phyloP scores from a whole-genome alignment of 2,113 vertebrate genomes.

The Mus pahari region DNA sequence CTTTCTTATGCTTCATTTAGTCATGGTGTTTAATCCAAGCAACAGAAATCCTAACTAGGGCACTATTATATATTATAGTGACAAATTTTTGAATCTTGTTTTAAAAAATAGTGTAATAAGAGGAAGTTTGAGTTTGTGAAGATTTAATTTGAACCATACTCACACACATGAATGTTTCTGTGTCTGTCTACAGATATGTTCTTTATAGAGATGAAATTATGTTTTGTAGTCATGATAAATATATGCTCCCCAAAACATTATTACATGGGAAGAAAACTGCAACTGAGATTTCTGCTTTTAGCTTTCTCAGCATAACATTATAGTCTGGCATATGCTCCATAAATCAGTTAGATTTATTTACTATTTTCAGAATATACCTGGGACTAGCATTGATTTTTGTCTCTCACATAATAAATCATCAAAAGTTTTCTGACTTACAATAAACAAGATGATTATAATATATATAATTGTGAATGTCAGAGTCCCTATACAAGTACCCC shows the following conservation, averaged over 20 bases:
- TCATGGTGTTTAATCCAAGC: not conserved
- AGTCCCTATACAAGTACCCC: not conserved
- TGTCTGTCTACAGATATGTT: not conserved
- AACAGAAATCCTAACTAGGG: not conserved
- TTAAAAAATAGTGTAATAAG: not conserved
- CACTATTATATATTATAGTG: not conserved
- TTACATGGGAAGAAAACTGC: not conserved
- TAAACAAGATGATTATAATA: not conserved
- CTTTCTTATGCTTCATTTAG: not conserved
- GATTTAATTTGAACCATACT: not conserved
- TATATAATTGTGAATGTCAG: not conserved
- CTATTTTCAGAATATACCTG: not conserved
- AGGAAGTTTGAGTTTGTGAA: not conserved
- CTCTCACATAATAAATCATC: not conserved
- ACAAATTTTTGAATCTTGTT: not conserved
- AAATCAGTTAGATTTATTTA: too few species aligned
- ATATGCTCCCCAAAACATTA: not conserved
- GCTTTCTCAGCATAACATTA: not conserved
- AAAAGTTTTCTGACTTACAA: not conserved
- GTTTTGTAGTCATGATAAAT: not conserved
- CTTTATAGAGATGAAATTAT: not conserved
- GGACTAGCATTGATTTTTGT: not conserved
- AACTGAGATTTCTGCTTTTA: not conserved
- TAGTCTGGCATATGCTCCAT: not conserved
- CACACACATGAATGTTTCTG: not conserved